A percentile compares a stretch with the other conserved stretches of the same genome.
These are phyloP conservation scores for Elaphurus davidianus DNA, from an alignment of 2,113 vertebrate species.

Conservation along the genomic window DNA sequence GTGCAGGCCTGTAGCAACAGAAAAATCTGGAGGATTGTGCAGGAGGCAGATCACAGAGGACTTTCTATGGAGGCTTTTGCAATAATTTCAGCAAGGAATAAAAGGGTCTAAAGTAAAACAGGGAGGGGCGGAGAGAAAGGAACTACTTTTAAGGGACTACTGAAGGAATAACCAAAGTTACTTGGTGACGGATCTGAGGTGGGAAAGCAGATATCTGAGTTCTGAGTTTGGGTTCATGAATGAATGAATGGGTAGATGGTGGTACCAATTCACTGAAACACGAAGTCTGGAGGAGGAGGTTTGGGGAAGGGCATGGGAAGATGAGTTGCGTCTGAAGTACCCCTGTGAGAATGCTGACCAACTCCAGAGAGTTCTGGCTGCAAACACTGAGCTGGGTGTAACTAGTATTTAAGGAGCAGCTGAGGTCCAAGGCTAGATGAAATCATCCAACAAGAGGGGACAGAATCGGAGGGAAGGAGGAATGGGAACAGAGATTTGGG, in stretches of 20 bases:
- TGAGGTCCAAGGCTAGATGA: neutral
- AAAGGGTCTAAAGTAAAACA: neutral
- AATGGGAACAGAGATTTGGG: constrained; percentile 49
- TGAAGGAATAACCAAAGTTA: neutral
- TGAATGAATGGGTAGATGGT: neutral
- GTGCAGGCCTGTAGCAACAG: neutral
- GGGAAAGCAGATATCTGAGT: neutral
- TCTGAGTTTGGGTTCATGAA: neutral
- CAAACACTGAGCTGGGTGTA: neutral
- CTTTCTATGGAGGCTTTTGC: neutral
- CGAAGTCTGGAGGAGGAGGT: neutral
- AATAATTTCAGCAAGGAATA: neutral
- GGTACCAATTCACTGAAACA: neutral
- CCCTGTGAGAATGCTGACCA: neutral
- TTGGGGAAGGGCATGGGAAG: neutral
- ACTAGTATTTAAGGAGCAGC: too few relatives aligned
- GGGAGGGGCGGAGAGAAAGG: neutral
- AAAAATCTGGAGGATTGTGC: neutral
- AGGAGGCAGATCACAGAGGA: neutral
- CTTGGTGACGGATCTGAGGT: neutral
- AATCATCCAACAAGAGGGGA: neutral
- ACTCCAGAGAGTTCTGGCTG: neutral
- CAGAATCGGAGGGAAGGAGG: neutral
- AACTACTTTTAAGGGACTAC: neutral
- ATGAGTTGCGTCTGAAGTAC: neutral